These are phyloP conservation scores for Gastracanthus pulcherrimus DNA, from an alignment of 2,888 invertebrate species.

Conservation along the genomic window DNA sequence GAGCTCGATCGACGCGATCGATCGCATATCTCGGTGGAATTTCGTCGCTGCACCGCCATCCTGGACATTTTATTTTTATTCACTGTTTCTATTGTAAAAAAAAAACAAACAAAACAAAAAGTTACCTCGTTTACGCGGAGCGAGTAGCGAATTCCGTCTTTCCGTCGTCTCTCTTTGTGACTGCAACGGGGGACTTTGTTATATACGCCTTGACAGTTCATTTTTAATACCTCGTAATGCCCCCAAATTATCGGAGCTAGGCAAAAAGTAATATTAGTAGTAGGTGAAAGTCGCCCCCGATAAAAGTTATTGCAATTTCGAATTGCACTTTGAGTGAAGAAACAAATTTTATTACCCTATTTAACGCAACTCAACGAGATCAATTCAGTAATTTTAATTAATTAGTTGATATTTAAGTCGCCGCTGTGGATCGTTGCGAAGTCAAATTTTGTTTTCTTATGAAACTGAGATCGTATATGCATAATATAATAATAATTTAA, in stretches of 20 bases:
- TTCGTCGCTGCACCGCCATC: slow-evolving; percentile 45
- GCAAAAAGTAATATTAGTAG: slow-evolving; percentile 28
- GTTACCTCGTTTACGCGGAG: slow-evolving; percentile 18
- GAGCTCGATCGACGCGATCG: slow-evolving; percentile 37
- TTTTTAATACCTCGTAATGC: slow-evolving; percentile 48
- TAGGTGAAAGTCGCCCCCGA: background rate
- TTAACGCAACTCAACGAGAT: slow-evolving; percentile 3
- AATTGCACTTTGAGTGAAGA: slow-evolving; percentile 49
- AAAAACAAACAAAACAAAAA: slow-evolving; percentile 18
- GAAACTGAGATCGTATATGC: background rate
- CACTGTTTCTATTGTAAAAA: slow-evolving; percentile 22
- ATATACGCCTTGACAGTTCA: background rate
- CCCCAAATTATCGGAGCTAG: slow-evolving; percentile 18
- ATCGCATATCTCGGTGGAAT: slow-evolving; percentile 45
- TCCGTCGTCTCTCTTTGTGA: slow-evolving; percentile 21
- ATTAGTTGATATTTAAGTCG: too few relatives aligned
- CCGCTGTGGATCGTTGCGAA: too few relatives aligned
- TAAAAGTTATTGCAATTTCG: slow-evolving; percentile 35
- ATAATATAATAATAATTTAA: background rate
- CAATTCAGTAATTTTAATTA: slow-evolving; percentile 18
- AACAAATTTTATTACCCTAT: slow-evolving; percentile 17
- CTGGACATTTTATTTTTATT: too few relatives aligned
- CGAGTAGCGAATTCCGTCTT: slow-evolving; percentile 29
- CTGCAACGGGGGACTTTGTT: slow-evolving; percentile 30
- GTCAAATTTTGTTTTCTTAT: background rate